Evolutionary conservation across 2,888 invertebrate species (phyloP).

Genomic region (Prosapia bicincta): DNA sequence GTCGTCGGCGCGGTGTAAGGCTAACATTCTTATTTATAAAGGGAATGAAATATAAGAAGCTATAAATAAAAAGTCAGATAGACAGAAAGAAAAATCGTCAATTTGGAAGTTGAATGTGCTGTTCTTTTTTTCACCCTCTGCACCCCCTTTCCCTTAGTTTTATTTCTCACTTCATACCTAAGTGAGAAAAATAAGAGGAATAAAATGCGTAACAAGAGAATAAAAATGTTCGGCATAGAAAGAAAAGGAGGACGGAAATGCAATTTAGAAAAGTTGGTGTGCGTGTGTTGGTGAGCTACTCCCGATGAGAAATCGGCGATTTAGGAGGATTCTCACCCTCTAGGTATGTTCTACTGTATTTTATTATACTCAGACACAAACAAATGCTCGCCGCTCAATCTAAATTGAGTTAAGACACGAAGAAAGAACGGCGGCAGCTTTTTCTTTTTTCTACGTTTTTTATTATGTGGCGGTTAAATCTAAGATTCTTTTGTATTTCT

Average conservation of each 20-base stretch:
- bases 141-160: neutral
- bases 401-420: constrained; percentile 30
- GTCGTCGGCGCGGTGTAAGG: neutral
- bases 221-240: constrained; percentile 10
- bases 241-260: constrained; percentile 25
- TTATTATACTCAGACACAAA: constrained; percentile 28
- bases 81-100: constrained; percentile 12
- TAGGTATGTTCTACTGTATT: constrained; percentile 23
- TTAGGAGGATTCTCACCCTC: constrained; percentile 24
- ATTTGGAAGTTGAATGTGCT: constrained; percentile 26
- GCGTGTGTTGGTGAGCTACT: constrained; percentile 23
- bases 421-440: constrained; percentile 17
- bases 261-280: constrained; percentile 26
- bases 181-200: constrained; percentile 15
- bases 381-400: constrained; percentile 29
- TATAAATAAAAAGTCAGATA: constrained; percentile 16
- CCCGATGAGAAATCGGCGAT: constrained; percentile 30
- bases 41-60: constrained; percentile 12
- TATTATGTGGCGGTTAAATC: too few species aligned
- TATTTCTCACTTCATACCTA: constrained; percentile 3
- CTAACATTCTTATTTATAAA: constrained; percentile 13
- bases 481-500: neutral
- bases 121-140: neutral
- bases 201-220: constrained; percentile 27
- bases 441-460: constrained; percentile 22